Evolutionary conservation across 2,113 vertebrate species (phyloP), one percentile per base, ranked within the genome.

Genomic region (Prunella himalayana): DNA sequence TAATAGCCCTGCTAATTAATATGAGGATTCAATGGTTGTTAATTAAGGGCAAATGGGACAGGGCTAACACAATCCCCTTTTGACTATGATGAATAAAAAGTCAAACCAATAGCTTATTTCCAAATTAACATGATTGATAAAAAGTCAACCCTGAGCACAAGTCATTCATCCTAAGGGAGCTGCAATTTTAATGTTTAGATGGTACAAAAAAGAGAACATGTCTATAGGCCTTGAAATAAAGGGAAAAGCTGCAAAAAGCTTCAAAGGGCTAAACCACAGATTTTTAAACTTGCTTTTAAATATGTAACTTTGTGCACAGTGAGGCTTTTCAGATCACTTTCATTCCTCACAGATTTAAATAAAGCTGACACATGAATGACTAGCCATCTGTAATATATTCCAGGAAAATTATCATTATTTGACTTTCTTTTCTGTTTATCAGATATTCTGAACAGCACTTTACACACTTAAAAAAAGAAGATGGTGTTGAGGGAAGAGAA

Each of bases 31-130:
- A 98, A 96, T 96, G 98, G 96, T 97, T 98, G 98, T 98, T 99
- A 99, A 99, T 99, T 99, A 99, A 99, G 98, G 98, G 98, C 98
- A 99, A 99, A 98, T 97, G 98, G 98, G 98, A 98, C 98, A 98
- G 98, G 98, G 98, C 97, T 94, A 94, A 97, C 97, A 97, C 97
- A 97, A 98, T 97, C 98, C 97, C 98, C 98, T 98, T 96, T 96
- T 97, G 97, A 97, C 96, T 97, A 79, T 96, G 96, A 97, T 98
- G 97, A 98, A 98, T 98, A 98, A 98, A 98, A 99, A 99, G 98
- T 97, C 95, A 98, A 97, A 97, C 98, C 98, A 98, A 97, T 98
- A 98, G 97, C 97, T 99, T 98, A 98, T 98, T 99, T 98, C 96
- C 94, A 98, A 98, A 98, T 98, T 98, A 98, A 97, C 92, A 81